Evolutionary conservation across 2,888 invertebrate genomes (phyloP), one percentile per base, ranked within the genome.

Genomic region (Protodeltote pygarga): DNA sequence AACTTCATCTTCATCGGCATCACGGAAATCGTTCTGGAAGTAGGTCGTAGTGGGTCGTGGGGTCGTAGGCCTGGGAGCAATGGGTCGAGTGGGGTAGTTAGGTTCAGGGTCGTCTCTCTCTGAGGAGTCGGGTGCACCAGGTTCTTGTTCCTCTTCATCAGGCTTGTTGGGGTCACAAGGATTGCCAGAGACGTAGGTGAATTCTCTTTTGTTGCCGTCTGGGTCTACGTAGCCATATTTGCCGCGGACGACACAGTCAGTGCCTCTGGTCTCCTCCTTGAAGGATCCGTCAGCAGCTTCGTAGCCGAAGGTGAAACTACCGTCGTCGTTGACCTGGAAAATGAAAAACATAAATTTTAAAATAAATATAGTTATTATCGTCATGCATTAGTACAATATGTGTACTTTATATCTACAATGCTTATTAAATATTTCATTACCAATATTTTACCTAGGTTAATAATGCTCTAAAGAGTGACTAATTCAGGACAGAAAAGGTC

Each of bases 151-250:
- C 10, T 95, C 95, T 6, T 94, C 94, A 10, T 95, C 94, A 58
- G 95, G 95, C n/a, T 95, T 95, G 83, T 96, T 96, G 4, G 96
- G 96, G 76, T 97, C 96, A 77, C 97, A 97, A 0, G 96, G 96
- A 80, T 97, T 96, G 11, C 97, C 97, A 14, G 96, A 96, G 0
- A 96, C 96, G 85, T 97, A 97, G 3, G 96, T 96, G 86, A 97
- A 97, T 83, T 97, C 97, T 62, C 97, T 88, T 75, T 96, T 96
- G 87, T 96, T 96, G 65, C 97, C 97, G 58, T 96, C 96, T 0
- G 97, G 97, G 85, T 97, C 97, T 6, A 97, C 92, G 89, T 97
- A 97, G 13, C 97, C 97, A 83, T 97, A 97, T 82, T 97, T 97
- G 38, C 97, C 97, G 49, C 96, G 93, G 3, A 97, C 97, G 0